Evolutionary conservation across 2,888 invertebrate species (phyloP).

Genomic region (Thymelicus sylvestris): DNA sequence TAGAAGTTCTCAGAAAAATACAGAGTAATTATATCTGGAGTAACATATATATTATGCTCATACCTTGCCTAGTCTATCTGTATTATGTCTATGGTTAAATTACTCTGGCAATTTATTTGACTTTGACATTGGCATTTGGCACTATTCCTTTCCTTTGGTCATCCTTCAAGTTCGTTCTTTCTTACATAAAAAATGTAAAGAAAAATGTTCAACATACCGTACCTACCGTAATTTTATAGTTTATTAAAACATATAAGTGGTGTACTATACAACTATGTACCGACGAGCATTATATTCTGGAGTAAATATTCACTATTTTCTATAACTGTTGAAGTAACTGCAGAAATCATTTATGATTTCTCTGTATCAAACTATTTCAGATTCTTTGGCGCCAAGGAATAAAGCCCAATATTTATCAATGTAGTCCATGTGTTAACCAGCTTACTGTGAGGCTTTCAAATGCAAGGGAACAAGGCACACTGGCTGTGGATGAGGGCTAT

Average conservation of each 20-base stretch:
- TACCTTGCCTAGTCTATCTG: too few species aligned
- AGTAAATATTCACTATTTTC: background rate
- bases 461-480: constrained; percentile 59
- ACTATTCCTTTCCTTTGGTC: too few species aligned
- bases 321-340: background rate
- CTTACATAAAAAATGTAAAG: constrained; percentile 1
- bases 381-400: constrained; percentile 23
- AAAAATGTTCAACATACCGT: too few species aligned
- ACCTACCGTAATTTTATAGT: too few species aligned
- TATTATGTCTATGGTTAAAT: too few species aligned
- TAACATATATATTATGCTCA: too few species aligned
- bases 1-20: too few species aligned
- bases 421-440: constrained; percentile 48
- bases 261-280: constrained; percentile 10
- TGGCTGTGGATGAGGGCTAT: constrained; percentile 75
- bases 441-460: constrained; percentile 27
- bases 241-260: background rate
- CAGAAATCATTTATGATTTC: too few species aligned
- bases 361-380: constrained; percentile 22
- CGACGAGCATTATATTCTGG: constrained; percentile 9
- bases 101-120: too few species aligned
- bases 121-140: too few species aligned
- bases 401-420: constrained; percentile 49
- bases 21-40: too few species aligned
- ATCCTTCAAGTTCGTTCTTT: background rate